Percentiles rank a stretch among this genome's conserved stretches.
phyloP scores from a whole-genome alignment of 2,888 invertebrate genomes.

The Scaeva pyrastri region DNA sequence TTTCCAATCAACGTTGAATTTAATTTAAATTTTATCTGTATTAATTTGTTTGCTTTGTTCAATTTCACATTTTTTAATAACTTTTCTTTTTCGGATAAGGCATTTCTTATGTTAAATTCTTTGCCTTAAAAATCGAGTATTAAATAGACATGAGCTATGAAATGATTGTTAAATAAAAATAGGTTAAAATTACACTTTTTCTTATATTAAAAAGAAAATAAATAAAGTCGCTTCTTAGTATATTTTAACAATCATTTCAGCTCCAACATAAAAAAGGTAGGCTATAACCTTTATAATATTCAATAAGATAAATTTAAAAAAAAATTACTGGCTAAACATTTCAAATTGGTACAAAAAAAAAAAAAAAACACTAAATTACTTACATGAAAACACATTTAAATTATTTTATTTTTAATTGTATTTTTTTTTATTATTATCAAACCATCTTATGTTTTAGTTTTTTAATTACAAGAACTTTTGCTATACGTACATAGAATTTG shows the following conservation, averaged over 20 bases:
- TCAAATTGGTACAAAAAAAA: background rate
- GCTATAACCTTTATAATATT: constrained; percentile 46
- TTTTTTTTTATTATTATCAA: background rate
- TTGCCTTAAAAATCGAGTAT: constrained; percentile 47
- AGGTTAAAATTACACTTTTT: constrained; percentile 12
- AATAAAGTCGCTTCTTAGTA: constrained; percentile 10
- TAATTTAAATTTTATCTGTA: too few relatives aligned
- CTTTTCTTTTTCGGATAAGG: constrained; percentile 33
- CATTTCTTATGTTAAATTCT: constrained; percentile 53
- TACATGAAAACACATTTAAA: constrained; percentile 34
- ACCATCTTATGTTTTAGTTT: too few relatives aligned
- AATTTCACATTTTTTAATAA: constrained; percentile 49
- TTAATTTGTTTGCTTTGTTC: constrained; percentile 51
- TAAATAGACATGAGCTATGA: constrained; percentile 54
- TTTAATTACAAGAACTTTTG: too few relatives aligned
- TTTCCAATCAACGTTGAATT: too few relatives aligned
- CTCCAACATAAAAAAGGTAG: constrained; percentile 75
- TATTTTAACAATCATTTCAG: constrained; percentile 69
- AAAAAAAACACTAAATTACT: constrained; percentile 8
- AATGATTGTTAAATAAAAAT: constrained; percentile 59
- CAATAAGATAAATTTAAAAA: constrained; percentile 50
- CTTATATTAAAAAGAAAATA: background rate
- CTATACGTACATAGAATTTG: too few relatives aligned
- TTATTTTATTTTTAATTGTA: constrained; percentile 9
- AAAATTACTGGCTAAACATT: constrained; percentile 45